Percentiles rank a stretch among this genome's conserved stretches.
Evolutionary conservation across 2,113 vertebrate genomes (phyloP).

Genomic region (Ptyas mucosa): DNA sequence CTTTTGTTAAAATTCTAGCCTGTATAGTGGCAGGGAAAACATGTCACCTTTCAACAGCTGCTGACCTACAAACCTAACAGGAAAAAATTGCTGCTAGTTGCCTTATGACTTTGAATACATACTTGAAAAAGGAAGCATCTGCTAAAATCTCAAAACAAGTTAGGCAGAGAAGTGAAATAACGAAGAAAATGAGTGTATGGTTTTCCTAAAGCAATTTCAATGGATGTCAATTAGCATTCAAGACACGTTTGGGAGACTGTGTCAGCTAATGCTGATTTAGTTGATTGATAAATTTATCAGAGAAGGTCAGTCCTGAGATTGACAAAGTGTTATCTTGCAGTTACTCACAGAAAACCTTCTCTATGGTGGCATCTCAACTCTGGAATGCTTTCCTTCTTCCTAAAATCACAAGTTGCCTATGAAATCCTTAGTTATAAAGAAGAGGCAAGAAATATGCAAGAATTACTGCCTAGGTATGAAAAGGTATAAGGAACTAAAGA

Average conservation of each 20-base stretch:
- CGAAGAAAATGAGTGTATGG: not conserved
- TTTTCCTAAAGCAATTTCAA: not conserved
- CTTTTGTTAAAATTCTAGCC: not conserved
- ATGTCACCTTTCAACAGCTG: not conserved
- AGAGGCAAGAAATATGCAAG: not conserved
- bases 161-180: not conserved
- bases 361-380: not conserved
- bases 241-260: not conserved
- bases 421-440: not conserved
- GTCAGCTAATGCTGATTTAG: not conserved
- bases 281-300: not conserved
- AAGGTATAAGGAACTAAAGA: too few relatives aligned
- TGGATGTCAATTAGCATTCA: not conserved
- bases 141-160: not conserved
- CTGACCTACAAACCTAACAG: not conserved
- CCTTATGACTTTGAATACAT: not conserved
- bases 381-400: not conserved
- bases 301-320: not conserved
- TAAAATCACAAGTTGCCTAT: not conserved
- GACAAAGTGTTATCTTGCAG: not conserved
- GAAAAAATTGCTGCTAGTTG: not conserved
- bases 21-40: not conserved
- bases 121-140: not conserved
- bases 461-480: not conserved
- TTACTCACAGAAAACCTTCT: not conserved